A percentile compares a stretch with the other conserved stretches of the same genome.
Conservation (phyloP, 1,140 invertebrate genomes). For the Drosophila repleta region DNA sequence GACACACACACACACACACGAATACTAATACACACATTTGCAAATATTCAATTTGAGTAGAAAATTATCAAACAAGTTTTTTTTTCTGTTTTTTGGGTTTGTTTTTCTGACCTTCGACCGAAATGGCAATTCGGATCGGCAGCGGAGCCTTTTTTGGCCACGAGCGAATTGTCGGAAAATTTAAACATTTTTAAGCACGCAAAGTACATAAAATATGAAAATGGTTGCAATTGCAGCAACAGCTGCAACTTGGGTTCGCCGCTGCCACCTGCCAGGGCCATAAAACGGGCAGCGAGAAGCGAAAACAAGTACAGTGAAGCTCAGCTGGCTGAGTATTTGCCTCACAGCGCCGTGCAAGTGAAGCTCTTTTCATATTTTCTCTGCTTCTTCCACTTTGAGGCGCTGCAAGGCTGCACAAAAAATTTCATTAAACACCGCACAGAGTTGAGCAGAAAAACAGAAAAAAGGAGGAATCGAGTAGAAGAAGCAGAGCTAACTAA, state of each 20-base stretch:
- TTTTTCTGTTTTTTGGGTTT: conserved; percentile 3
- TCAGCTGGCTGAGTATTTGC: conserved; percentile 53
- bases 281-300: conserved; percentile 9
- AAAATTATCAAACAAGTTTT: conserved; percentile 78
- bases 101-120: conserved; percentile 64
- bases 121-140: conserved; percentile 23
- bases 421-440: conserved; percentile 71
- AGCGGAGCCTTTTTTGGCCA: neutral
- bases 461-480: neutral
- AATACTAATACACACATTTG: conserved; percentile 46
- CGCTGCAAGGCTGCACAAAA: conserved; percentile 44
- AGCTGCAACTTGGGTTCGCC: conserved; percentile 17
- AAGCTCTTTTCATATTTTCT: conserved; percentile 1
- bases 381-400: neutral
- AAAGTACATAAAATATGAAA: conserved; percentile 79
- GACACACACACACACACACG: neutral
- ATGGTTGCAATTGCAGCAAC: conserved; percentile 52
- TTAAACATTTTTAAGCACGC: conserved; percentile 71
- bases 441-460: conserved; percentile 36
- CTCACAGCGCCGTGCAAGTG: conserved; percentile 24
- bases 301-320: conserved; percentile 8
- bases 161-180: conserved; percentile 34
- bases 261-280: conserved; percentile 41
- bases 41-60: conserved; percentile 80
- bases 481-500: conserved; percentile 40